Conservation (phyloP, 2,888 invertebrate genomes). For the Acronicta leporina region DNA sequence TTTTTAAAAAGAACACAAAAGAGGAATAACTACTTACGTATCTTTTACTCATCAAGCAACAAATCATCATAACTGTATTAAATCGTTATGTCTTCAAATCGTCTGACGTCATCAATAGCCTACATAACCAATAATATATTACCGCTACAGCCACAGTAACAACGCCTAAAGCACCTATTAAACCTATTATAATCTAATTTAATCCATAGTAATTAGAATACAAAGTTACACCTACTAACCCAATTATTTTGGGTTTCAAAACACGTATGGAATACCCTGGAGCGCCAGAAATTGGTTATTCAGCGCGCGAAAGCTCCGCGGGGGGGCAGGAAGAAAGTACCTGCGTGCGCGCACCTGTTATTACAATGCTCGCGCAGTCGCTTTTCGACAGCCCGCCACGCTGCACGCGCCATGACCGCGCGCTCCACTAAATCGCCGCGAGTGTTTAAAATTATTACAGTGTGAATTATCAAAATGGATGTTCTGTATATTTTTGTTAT, state of each 20-base stretch:
- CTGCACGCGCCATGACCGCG: constrained; percentile 73
- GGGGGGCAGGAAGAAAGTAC: constrained; percentile 54
- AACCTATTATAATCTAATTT: constrained; percentile 14
- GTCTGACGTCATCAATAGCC: constrained; percentile 28
- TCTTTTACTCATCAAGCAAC: neutral
- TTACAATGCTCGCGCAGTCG: constrained; percentile 66
- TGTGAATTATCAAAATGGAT: constrained; percentile 79
- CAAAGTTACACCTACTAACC: constrained; percentile 58
- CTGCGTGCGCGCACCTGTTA: constrained; percentile 74
- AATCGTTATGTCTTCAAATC: neutral
- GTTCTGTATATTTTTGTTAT: constrained; percentile 70
- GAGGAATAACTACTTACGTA: neutral
- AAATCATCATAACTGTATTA: constrained; percentile 3
- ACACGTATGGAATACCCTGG: constrained; percentile 66
- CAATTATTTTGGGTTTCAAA: constrained; percentile 57
- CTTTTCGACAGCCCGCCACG: constrained; percentile 62
- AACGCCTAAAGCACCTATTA: constrained; percentile 7
- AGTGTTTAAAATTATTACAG: constrained; percentile 71
- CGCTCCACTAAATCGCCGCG: constrained; percentile 69
- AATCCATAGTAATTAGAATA: constrained; percentile 41
- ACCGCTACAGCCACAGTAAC: constrained; percentile 19
- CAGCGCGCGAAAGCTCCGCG: constrained; percentile 76
- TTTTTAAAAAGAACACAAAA: no score
- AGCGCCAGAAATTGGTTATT: constrained; percentile 76
- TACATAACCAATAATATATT: constrained; percentile 18